Base-by-base conservation (phyloP, 2,113 vertebrate species). In the Ondatra zibethicus region DNA sequence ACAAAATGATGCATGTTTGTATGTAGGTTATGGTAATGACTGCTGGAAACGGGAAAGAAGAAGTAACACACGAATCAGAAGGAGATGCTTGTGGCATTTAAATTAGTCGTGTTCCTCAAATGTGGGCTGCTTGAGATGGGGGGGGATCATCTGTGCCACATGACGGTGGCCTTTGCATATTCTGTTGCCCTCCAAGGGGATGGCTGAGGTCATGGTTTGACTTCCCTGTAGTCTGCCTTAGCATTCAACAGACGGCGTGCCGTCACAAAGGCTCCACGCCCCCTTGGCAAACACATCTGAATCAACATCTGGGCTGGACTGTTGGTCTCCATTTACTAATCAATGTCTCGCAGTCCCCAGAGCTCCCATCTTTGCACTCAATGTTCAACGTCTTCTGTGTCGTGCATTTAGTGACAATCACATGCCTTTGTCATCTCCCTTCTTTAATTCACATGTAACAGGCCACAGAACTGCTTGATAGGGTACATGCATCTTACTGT, bases 171-270 rank as follows among this genome's bases (percentile, higher is more conserved):
- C 55, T 27, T 6, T 33, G 72, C 29, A 55, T 3, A 36, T 47
- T 76, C 39, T 81, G 31, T 45, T 47, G 68, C 25, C 4, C 31
- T 16, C 55, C 27, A 29, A 68, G 55, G n/a, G 14, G 8, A 23
- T 16, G 61, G 23, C 0, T 3, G 8, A 2, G 10, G 19, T 61
- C 14, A 6, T 1, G 36, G 8, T 39, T 31, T 8, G 50, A 21
- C 0, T 6, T 47, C 29, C 27, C 23, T 3, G 3, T 2, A 29
- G 65, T 21, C 3, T 4, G 16, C 50, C 4, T 29, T 29, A 3
- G 14, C 1, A 5, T 31, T 7, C 19, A 6, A 0, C 0, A 4
- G 78, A 29, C 27, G 1, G 17, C 25, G 4, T 7, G 36, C 55
- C 47, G 39, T 3, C 27, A 36, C 2, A 5, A 17, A 3, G 8